A percentile compares a stretch with the other conserved stretches of the same genome.
phyloP scores from a whole-genome alignment of 1,140 invertebrate genomes.

The Holcopasites calliopsidis region DNA sequence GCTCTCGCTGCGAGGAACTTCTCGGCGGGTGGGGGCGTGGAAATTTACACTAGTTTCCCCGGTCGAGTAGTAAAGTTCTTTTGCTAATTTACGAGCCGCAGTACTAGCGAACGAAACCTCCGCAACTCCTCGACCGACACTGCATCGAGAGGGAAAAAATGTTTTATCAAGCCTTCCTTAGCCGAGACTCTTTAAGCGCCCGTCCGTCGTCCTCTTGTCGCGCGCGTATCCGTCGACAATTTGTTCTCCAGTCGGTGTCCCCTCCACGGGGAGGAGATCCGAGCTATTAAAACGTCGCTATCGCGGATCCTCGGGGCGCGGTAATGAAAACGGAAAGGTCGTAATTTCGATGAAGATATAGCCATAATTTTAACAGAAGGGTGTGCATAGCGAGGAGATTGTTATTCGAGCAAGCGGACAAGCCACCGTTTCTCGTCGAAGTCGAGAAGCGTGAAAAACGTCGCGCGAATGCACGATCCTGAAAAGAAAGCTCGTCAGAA shows the following conservation, averaged over 20 bases:
- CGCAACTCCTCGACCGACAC: background rate
- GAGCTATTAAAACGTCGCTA: constrained; percentile 58
- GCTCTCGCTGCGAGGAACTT: background rate
- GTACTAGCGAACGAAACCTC: background rate
- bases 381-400: constrained; percentile 12
- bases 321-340: constrained; percentile 47
- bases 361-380: constrained; percentile 40
- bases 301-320: constrained; percentile 11
- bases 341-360: constrained; percentile 15
- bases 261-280: constrained; percentile 21
- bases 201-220: background rate
- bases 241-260: background rate
- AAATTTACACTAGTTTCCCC: background rate
- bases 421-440: background rate
- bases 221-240: constrained; percentile 8
- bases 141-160: constrained; percentile 13
- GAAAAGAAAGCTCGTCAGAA: background rate
- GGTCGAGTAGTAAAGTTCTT: background rate
- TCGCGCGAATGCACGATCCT: background rate
- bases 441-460: too few species aligned
- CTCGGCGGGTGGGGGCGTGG: too few species aligned
- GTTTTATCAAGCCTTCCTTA: constrained; percentile 35
- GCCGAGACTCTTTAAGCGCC: background rate
- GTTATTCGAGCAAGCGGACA: background rate
- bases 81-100: background rate